Percentiles rank a stretch among this genome's conserved stretches.
Evolutionary conservation across 2,113 vertebrate genomes (phyloP).

Genomic region (Dicerorhinus sumatrensis): DNA sequence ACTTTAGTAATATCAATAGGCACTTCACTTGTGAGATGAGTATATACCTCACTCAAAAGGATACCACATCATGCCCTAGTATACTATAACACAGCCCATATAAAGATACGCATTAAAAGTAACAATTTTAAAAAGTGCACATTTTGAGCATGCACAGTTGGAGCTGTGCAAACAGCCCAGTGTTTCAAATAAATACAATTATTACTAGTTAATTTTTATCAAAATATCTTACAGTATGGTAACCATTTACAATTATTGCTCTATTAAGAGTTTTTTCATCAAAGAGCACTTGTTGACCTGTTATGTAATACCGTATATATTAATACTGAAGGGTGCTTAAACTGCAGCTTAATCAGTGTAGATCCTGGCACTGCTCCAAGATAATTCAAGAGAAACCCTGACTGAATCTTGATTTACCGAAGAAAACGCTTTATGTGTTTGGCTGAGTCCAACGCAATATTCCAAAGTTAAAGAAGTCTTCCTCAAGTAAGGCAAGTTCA

Average conservation of each 20-base stretch:
- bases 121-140: constrained; percentile 92
- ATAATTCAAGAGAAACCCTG: constrained; percentile 71
- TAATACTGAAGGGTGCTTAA: constrained; percentile 86
- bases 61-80: constrained; percentile 87
- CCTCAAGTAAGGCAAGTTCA: constrained; percentile 81
- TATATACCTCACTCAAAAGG: constrained; percentile 83
- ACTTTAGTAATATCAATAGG: constrained; percentile 82
- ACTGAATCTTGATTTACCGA: constrained; percentile 80
- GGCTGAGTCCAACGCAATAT: constrained; percentile 72
- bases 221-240: constrained; percentile 90
- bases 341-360: constrained; percentile 82
- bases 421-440: constrained; percentile 68
- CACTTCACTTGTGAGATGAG: constrained; percentile 80
- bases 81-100: constrained; percentile 88
- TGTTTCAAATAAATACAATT: constrained; percentile 90
- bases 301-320: constrained; percentile 83
- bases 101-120: constrained; percentile 87
- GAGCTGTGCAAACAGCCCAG: constrained; percentile 88
- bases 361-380: constrained; percentile 84
- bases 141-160: constrained; percentile 89
- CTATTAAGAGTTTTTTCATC: constrained; percentile 88
- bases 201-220: constrained; percentile 88
- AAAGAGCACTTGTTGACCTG: constrained; percentile 89
- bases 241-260: constrained; percentile 93
- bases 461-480: constrained; percentile 70